These are phyloP conservation scores for Caenorhabditis panamensis DNA, from an alignment of 2,888 invertebrate genomes.

Conservation along the genomic window DNA sequence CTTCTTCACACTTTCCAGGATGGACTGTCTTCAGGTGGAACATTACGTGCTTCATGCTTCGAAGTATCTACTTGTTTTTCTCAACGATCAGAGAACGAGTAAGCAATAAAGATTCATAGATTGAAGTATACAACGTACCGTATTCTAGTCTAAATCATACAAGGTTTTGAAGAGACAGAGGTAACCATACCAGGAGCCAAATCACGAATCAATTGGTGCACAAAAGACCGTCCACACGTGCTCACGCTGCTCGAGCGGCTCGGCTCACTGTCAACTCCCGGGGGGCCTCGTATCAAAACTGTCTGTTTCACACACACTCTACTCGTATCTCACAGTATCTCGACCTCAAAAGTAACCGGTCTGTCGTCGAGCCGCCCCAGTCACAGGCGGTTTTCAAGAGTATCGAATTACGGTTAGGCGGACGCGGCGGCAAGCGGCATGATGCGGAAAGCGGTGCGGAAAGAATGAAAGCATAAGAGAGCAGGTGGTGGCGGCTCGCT, in stretches of 20 bases:
- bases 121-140: too few relatives aligned
- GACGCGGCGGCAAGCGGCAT: constrained; percentile 18
- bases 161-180: too few relatives aligned
- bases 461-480: too few relatives aligned
- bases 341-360: constrained; percentile 35
- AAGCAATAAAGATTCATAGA: too few relatives aligned
- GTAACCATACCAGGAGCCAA: too few relatives aligned
- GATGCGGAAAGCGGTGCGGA: constrained; percentile 34
- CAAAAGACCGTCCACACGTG: not conserved
- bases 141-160: too few relatives aligned
- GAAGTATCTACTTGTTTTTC: too few relatives aligned
- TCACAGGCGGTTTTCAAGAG: constrained; percentile 47
- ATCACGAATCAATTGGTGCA: not conserved
- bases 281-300: constrained; percentile 30
- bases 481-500: not conserved
- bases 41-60: too few relatives aligned
- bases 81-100: too few relatives aligned
- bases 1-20: not conserved
- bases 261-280: constrained; percentile 39
- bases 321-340: constrained; percentile 16
- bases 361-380: constrained; percentile 3
- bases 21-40: not conserved
- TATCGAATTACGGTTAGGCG: constrained; percentile 56
- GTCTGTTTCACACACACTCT: constrained; percentile 18
- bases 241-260: constrained; percentile 24